Evolutionary conservation across 2,113 vertebrate species (phyloP), one percentile per base, ranked within the genome.

Genomic region (Burhinus bistriatus): DNA sequence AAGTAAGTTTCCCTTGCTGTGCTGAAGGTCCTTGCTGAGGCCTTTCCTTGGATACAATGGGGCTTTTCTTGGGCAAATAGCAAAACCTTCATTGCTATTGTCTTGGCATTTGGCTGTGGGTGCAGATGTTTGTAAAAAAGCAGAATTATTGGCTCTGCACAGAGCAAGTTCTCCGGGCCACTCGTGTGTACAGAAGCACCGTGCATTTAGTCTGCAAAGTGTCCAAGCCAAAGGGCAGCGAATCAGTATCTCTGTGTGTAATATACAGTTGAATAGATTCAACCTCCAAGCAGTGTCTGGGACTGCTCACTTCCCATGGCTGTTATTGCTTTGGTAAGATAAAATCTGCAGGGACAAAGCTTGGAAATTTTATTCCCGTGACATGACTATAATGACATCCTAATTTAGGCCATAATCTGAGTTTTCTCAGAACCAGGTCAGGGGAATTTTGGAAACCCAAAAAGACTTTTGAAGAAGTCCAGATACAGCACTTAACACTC

Each of bases 1-100:
- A 71, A 71, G 99, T 99, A 98, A 99, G 99, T 98, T 54, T 85
- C 34, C 78, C 30, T 89, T 59, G 59, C 14, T 57, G 11, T 81
- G 69, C n/a, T 42, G 45, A 57, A 77, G 47, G 40, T 90, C 65
- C 49, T 94, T 69, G 19, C 21, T 75, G 58, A 68, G 54, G 29
- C n/a, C 36, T 75, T 75, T 55, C 22, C 36, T 47, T 77, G 70
- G 17, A 25, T 52, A 51, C 9, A 40, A 7, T 36, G 15, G 64
- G 62, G 26, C 19, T 89, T 97, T 81, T 71, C 55, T 75, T 3
- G 8, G 52, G 29, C 14, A 7, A 73, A 38, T 6, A 80, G 15
- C 20, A 47, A 84, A 96, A 89, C 8, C 34, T 80, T 47, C 13
- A 18, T 54, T 90, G 58, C 66, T 62, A 0, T 65, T 85, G 23